These are phyloP conservation scores for Sinocyclocheilus anophthalmus DNA, from an alignment of 2,113 vertebrate genomes.

Conservation along the genomic window DNA sequence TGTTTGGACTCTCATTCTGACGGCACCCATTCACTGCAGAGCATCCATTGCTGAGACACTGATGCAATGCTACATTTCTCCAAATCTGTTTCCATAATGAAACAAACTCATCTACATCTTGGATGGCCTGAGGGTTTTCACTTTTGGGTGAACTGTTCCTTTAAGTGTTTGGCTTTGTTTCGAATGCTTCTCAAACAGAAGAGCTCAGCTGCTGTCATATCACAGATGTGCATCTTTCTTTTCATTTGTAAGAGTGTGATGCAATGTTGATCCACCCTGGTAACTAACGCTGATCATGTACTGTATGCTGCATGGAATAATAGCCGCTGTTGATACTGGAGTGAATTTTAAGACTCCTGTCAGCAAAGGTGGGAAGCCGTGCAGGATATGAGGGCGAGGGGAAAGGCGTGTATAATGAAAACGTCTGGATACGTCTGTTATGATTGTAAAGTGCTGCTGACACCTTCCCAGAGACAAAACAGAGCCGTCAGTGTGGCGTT, in stretches of 20 bases:
- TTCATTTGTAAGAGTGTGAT: slow-evolving; percentile 38
- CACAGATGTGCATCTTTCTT: slow-evolving; percentile 24
- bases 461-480: slow-evolving; percentile 2
- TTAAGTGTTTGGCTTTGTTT: slow-evolving; percentile 13
- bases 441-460: not conserved
- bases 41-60: too few species aligned
- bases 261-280: slow-evolving; percentile 40
- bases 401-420: not conserved
- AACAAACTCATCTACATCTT: not conserved
- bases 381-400: not conserved
- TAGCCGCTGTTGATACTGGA: slow-evolving; percentile 1
- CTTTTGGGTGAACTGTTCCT: not conserved
- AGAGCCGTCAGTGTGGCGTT: not conserved
- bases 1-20: too few species aligned
- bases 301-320: not conserved
- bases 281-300: slow-evolving; percentile 46
- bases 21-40: too few species aligned
- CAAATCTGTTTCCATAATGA: not conserved
- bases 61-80: not conserved
- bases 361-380: not conserved
- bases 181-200: not conserved
- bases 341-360: not conserved
- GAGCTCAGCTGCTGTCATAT: not conserved
- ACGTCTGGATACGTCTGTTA: not conserved
- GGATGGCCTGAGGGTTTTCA: not conserved